A percentile compares a stretch with the other conserved stretches of the same genome.
Evolutionary conservation across 1,140 invertebrate genomes (phyloP).

Genomic region (Drosophila kurseongensis): DNA sequence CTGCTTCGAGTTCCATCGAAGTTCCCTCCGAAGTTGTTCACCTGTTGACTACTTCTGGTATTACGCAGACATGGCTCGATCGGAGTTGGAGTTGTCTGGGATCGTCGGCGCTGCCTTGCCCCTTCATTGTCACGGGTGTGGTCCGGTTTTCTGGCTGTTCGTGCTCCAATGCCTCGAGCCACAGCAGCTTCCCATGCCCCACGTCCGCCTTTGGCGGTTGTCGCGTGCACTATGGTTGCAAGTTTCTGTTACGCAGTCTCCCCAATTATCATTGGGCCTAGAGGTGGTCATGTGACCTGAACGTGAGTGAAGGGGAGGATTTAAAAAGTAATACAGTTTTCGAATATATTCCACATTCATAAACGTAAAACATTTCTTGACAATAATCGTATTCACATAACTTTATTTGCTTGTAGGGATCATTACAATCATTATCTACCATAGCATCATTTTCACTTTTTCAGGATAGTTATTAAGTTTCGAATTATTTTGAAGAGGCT

Average conservation of each 20-base stretch:
- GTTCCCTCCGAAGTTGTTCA: conserved; percentile 62
- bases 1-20: conserved; percentile 9
- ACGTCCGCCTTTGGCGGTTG: neutral
- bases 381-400: too few species aligned
- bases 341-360: too few species aligned
- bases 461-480: too few species aligned
- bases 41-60: conserved; percentile 80
- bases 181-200: neutral
- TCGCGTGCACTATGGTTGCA: conserved; percentile 59
- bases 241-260: conserved; percentile 72
- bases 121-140: conserved; percentile 71
- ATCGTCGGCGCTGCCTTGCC: conserved; percentile 19
- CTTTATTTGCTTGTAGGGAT: too few species aligned
- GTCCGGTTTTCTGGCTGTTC: conserved; percentile 39
- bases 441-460: too few species aligned
- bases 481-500: too few species aligned
- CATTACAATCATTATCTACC: too few species aligned
- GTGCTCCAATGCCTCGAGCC: conserved; percentile 48
- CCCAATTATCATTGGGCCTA: conserved; percentile 35
- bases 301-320: neutral
- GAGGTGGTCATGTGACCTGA: conserved; percentile 8
- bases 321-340: too few species aligned
- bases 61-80: conserved; percentile 59
- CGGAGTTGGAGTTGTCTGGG: conserved; percentile 12
- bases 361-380: too few species aligned